A percentile compares a stretch with the other conserved stretches of the same genome.
Conservation (phyloP, 2,888 invertebrate species). For the Pegoplata infirma region DNA sequence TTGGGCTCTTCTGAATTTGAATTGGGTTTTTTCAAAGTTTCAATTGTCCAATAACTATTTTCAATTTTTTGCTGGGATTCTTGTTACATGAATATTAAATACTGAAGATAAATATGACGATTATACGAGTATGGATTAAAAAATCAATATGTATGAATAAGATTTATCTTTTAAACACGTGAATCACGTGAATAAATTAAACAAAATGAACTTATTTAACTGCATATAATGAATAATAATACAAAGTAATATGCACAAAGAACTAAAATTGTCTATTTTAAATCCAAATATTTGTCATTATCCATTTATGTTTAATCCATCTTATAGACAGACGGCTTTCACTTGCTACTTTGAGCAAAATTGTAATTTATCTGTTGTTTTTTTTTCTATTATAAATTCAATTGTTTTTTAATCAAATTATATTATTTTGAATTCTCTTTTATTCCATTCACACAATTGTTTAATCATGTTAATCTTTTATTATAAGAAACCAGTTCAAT, state of each 20-base stretch:
- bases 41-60: too few relatives aligned
- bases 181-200: too few relatives aligned
- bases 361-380: neutral
- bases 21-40: too few relatives aligned
- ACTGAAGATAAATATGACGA: too few relatives aligned
- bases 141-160: too few relatives aligned
- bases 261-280: neutral
- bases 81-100: too few relatives aligned
- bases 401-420: neutral
- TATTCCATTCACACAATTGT: conserved; percentile 20
- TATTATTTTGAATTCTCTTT: neutral
- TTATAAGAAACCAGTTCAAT: conserved; percentile 33
- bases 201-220: neutral
- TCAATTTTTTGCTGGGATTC: too few relatives aligned
- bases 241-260: neutral
- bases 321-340: neutral
- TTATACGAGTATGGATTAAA: too few relatives aligned
- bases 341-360: neutral
- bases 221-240: too few relatives aligned
- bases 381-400: neutral
- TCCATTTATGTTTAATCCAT: neutral
- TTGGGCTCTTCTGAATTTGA: too few relatives aligned
- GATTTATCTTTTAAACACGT: neutral
- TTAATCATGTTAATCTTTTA: conserved; percentile 21
- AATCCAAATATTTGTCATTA: neutral